Conservation (phyloP, 2,888 invertebrate species). For the Leptura quadrifasciata region DNA sequence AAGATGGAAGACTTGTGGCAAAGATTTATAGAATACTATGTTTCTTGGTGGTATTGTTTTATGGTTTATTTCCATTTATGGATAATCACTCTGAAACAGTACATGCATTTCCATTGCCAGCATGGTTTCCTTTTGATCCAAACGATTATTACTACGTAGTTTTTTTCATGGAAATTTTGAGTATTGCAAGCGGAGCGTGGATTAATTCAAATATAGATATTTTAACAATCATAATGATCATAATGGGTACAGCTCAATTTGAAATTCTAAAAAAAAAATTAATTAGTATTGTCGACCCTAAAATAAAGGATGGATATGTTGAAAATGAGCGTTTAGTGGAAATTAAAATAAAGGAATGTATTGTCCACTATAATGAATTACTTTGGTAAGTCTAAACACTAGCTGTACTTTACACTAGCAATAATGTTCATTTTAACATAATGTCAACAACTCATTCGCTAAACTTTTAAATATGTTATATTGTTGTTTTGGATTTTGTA, state of each 20-base stretch:
- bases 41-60: conserved; percentile 43
- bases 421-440: too few species aligned
- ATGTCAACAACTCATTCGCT: too few species aligned
- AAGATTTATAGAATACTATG: conserved; percentile 46
- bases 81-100: conserved; percentile 37
- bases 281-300: background rate
- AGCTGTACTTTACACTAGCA: too few species aligned
- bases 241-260: conserved; percentile 44
- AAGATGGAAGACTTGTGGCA: conserved; percentile 39
- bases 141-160: conserved; percentile 52
- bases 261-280: conserved; percentile 41
- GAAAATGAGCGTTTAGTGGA: conserved; percentile 16
- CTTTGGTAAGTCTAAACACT: conserved; percentile 15
- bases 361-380: conserved; percentile 35
- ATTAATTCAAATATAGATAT: conserved; percentile 53
- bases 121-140: conserved; percentile 53
- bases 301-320: background rate
- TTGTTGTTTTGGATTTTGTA: too few species aligned
- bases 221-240: conserved; percentile 48
- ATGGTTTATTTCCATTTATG: conserved; percentile 51
- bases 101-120: conserved; percentile 53
- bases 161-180: conserved; percentile 45
- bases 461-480: too few species aligned
- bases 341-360: conserved; percentile 35
- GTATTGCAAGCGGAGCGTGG: conserved; percentile 51